A percentile compares a stretch with the other conserved stretches of the same genome.
phyloP scores from a whole-genome alignment of 2,888 invertebrate genomes.

The Limnephilus auricula region DNA sequence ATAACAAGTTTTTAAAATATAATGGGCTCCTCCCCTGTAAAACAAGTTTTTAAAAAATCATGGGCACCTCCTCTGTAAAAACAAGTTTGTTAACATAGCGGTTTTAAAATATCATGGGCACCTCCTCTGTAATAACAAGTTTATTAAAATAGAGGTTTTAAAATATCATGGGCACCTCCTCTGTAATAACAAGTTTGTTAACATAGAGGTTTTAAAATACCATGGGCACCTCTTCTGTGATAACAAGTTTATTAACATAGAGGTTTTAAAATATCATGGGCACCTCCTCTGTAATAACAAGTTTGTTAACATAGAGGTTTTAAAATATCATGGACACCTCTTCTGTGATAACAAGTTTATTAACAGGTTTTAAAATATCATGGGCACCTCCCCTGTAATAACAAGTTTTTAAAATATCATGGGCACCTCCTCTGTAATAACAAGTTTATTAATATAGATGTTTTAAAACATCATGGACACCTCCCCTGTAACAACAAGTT shows the following conservation, averaged over 20 bases:
- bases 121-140: constrained; percentile 20
- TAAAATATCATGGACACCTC: neutral
- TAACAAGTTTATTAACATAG: neutral
- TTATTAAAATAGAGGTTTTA: too few species aligned
- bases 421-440: constrained; percentile 17
- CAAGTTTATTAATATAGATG: too few species aligned
- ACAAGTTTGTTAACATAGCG: neutral
- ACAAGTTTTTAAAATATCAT: neutral
- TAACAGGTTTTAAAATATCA: neutral
- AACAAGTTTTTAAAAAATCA: neutral
- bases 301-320: too few species aligned
- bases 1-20: neutral
- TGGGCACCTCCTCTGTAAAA: constrained; percentile 15
- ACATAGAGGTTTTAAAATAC: neutral
- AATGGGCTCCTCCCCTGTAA: constrained; percentile 4
- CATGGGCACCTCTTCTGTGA: constrained; percentile 11
- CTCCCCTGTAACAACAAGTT: constrained; percentile 13
- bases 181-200: neutral
- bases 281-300: constrained; percentile 22
- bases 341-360: constrained; percentile 3
- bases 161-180: neutral
- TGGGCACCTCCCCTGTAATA: constrained; percentile 14
- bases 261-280: neutral
- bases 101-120: neutral
- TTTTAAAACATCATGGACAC: neutral